Evolutionary conservation across 2,113 vertebrate species (phyloP).

Genomic region (Hirundichthys speculiger): DNA sequence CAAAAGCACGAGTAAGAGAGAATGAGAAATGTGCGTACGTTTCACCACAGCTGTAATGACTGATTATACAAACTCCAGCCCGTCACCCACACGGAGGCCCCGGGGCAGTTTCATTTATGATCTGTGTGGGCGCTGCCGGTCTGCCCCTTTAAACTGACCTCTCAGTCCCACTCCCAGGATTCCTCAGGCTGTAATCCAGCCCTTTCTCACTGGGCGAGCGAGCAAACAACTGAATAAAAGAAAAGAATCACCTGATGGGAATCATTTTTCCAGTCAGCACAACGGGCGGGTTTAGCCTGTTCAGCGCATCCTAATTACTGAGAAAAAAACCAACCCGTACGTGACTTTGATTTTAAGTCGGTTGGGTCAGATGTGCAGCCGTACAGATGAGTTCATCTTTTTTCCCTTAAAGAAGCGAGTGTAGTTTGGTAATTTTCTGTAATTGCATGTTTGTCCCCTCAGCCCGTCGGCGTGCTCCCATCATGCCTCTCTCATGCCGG

Average conservation of each 20-base stretch:
- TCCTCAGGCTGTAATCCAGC: not conserved
- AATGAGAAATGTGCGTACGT: not conserved
- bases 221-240: not conserved
- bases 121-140: conserved; percentile 18
- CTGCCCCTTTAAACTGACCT: conserved; percentile 22
- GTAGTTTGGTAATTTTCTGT: conserved; percentile 36
- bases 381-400: too few species aligned
- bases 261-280: not conserved
- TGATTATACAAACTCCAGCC: conserved; percentile 12
- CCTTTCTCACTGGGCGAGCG: not conserved
- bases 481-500: not conserved
- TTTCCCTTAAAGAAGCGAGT: too few species aligned
- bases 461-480: conserved; percentile 45
- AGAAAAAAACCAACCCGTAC: too few species aligned
- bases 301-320: too few species aligned
- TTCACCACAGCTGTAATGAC: not conserved
- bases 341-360: too few species aligned
- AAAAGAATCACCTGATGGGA: not conserved
- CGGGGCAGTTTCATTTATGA: not conserved
- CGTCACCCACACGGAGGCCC: conserved; percentile 15
- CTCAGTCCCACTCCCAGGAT: conserved; percentile 31
- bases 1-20: too few species aligned
- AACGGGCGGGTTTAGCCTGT: too few species aligned
- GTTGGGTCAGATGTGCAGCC: too few species aligned
- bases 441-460: conserved; percentile 56